phyloP scores from a whole-genome alignment of 2,113 vertebrate species.

The Morone chrysops region DNA sequence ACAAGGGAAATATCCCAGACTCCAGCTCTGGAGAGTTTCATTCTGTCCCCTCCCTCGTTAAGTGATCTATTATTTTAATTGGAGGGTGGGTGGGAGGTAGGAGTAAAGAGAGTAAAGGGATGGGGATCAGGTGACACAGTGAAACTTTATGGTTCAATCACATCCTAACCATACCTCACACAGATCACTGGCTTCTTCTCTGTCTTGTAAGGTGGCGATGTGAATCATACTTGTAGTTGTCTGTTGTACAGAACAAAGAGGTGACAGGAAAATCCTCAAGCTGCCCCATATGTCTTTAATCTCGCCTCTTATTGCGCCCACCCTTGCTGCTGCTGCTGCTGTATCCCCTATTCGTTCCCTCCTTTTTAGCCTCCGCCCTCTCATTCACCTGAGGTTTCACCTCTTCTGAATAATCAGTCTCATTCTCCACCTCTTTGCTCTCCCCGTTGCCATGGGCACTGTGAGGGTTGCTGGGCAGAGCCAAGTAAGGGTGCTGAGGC shows the following conservation, averaged over 20 bases:
- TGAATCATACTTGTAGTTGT: constrained; percentile 37
- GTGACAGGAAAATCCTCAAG: constrained; percentile 27
- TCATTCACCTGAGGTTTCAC: constrained; percentile 40
- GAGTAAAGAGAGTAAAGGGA: constrained; percentile 52
- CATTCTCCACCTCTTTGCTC: constrained; percentile 70
- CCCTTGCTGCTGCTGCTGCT: constrained; percentile 60
- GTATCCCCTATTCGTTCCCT: constrained; percentile 72
- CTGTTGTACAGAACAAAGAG: constrained; percentile 22
- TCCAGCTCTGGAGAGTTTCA: constrained; percentile 62
- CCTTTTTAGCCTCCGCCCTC: constrained; percentile 64
- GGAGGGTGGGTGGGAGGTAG: constrained; percentile 65
- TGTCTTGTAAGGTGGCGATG: constrained; percentile 49
- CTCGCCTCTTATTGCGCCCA: constrained; percentile 74
- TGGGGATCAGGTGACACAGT: constrained; percentile 73
- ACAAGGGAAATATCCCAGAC: constrained; percentile 43
- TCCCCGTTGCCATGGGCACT: constrained; percentile 57
- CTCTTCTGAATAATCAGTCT: constrained; percentile 49
- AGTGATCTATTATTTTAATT: constrained; percentile 41
- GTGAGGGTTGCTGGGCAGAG: constrained; percentile 76
- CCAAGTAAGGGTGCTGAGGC: constrained; percentile 85
- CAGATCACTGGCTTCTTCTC: constrained; percentile 40
- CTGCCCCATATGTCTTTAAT: constrained; percentile 54
- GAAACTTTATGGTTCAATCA: constrained; percentile 64
- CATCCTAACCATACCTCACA: constrained; percentile 59
- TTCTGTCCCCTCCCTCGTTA: constrained; percentile 55